These are phyloP conservation scores for Triplophysa siluroides DNA, from an alignment of 2,113 vertebrate species.

Conservation along the genomic window DNA sequence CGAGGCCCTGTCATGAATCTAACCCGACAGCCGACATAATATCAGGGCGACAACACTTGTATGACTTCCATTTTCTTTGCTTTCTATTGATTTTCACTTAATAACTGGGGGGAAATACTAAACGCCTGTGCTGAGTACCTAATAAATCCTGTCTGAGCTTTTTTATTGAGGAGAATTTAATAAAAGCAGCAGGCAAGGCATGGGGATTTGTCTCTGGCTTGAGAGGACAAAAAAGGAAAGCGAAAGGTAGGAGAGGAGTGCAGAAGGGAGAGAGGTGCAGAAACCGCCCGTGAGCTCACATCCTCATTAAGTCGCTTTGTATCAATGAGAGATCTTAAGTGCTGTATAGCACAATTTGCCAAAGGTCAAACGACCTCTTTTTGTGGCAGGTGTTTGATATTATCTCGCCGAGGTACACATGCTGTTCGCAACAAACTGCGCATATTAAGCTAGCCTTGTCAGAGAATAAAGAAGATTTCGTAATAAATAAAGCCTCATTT, in stretches of 20 bases:
- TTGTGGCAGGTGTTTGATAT: slow-evolving; percentile 53
- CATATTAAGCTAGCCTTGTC: slow-evolving; percentile 39
- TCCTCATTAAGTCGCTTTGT: slow-evolving; percentile 60
- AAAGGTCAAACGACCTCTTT: slow-evolving; percentile 47
- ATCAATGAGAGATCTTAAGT: slow-evolving; percentile 62
- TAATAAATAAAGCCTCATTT: background rate
- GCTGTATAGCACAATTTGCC: slow-evolving; percentile 49
- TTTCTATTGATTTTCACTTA: slow-evolving; percentile 99
- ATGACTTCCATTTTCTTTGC: slow-evolving; percentile 99
- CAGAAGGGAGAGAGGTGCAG: slow-evolving; percentile 54
- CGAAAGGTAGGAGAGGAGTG: slow-evolving; percentile 48
- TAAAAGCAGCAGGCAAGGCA: slow-evolving; percentile 93
- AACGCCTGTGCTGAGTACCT: slow-evolving; percentile 99
- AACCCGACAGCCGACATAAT: slow-evolving; percentile 99
- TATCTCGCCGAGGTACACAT: slow-evolving; percentile 52
- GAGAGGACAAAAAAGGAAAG: slow-evolving; percentile 74
- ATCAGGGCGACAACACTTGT: slow-evolving; percentile 99
- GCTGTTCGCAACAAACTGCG: slow-evolving; percentile 40
- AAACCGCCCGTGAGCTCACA: slow-evolving; percentile 61
- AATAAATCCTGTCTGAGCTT: slow-evolving; percentile 99
- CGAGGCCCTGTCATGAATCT: slow-evolving; percentile 96
- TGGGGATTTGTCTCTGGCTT: slow-evolving; percentile 96
- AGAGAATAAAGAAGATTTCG: background rate
- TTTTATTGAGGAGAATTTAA: slow-evolving; percentile 99
- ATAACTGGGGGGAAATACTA: slow-evolving; percentile 99